phyloP scores from a whole-genome alignment of 2,888 invertebrate genomes.

The Ashinkailepas kermadecensis region DNA sequence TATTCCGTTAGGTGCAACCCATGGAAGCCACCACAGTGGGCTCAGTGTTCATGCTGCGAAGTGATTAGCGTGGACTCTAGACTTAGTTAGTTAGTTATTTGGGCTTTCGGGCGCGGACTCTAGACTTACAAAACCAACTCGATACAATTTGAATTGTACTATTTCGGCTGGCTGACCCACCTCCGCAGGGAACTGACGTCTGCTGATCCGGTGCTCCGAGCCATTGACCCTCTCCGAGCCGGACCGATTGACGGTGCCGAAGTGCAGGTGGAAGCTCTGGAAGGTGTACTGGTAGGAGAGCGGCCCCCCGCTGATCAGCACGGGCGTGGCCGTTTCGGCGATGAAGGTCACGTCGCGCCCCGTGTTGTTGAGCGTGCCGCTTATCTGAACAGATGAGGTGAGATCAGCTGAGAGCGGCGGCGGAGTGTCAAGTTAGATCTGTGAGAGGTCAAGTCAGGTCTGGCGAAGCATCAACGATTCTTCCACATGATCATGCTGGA shows the following conservation, averaged over 20 bases:
- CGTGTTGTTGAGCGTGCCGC: slow-evolving; percentile 80
- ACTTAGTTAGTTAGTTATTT: no score
- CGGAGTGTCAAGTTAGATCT: background rate
- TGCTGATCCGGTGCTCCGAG: background rate
- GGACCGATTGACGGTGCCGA: slow-evolving; percentile 49
- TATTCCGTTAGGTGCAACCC: no score
- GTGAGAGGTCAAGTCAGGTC: background rate
- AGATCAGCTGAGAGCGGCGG: background rate
- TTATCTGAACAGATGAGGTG: slow-evolving; percentile 55
- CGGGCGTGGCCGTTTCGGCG: slow-evolving; percentile 71
- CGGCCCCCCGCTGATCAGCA: slow-evolving; percentile 93
- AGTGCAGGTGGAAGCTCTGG: slow-evolving; percentile 89
- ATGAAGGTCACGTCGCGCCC: slow-evolving; percentile 90
- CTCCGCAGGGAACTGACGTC: background rate
- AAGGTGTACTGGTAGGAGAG: slow-evolving; percentile 91
- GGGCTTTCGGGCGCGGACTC: no score
- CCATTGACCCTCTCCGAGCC: background rate
- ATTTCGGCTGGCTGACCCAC: background rate
- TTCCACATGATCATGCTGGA: no score
- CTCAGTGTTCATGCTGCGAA: no score
- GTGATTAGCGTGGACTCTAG: no score
- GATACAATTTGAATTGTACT: no score
- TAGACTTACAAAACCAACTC: no score
- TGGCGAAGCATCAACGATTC: no score
- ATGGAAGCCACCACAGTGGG: no score